Evolutionary conservation across 1,140 invertebrate genomes (phyloP), one percentile per base, ranked within the genome.

Genomic region (Dufourea novaeangliae): DNA sequence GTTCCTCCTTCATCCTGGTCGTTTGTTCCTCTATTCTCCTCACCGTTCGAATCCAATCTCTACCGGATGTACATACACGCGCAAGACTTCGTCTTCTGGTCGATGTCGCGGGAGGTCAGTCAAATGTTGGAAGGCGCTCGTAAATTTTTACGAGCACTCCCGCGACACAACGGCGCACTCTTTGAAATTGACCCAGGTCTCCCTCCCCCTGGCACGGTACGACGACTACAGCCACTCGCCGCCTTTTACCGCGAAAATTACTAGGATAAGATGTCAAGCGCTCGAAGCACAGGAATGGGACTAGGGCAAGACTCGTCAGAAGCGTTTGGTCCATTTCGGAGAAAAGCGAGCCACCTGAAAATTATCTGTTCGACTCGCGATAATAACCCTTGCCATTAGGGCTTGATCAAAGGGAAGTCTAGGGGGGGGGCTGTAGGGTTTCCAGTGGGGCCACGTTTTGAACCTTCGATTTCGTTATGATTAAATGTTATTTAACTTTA

Each of bases 71-170:
- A 20, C 20, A 22, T 22, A 20, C 20, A 22, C 54, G 11, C 54
- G 54, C 20, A 17, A 20, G n/a, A 8, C 5, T 22, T 25, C 11
- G 14, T 39, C n/a, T 3, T 17, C 37, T 29, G 29, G 25, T 39
- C 17, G 17, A 22, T 29, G 22, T 64, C 27, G 41, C 41, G 17
- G 8, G 63, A 66, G 44, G 8, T 32, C 63, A 12, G 41, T 50
- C 59, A 22, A 32, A 50, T 25, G 63, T 32, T 50, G 27, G 34
- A n/a, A n/a, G n/a, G 34, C 22, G n/a, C 63, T 66, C 63, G 63
- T 66, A 46, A 66, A 66, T 66, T 66, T 66, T 66, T 66, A 66
- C 63, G 63, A 50, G 11, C 63, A 6, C 27, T 50, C 63, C n/a
- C n/a, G 17, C 62, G 22, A 61, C 32, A 27, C 34, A 62, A 34